phyloP scores from a whole-genome alignment of 2,888 invertebrate genomes.

The Protonemura montana region DNA sequence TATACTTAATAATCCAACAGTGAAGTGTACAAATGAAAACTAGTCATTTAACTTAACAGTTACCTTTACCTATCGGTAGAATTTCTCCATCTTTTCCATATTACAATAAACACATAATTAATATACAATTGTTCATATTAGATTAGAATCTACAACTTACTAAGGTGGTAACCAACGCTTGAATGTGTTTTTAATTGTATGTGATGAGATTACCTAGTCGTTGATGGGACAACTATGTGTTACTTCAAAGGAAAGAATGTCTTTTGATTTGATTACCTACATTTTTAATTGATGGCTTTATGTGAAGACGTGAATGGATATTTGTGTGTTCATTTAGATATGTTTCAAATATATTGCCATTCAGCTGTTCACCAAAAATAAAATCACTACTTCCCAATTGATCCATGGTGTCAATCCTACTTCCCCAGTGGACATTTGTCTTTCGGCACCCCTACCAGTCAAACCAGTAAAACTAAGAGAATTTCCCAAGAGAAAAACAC shows the following conservation, averaged over 20 bases:
- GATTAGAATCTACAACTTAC: neutral
- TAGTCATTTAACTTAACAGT: neutral
- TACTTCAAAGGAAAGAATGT: neutral
- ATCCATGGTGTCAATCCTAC: too few species aligned
- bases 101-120: neutral
- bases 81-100: conserved; percentile 12
- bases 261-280: conserved; percentile 9
- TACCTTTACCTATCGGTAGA: neutral
- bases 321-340: conserved; percentile 27
- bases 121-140: neutral
- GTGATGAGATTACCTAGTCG: neutral
- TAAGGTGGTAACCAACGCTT: neutral
- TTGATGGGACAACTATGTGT: neutral
- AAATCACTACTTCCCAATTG: too few species aligned
- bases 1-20: neutral
- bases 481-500: neutral
- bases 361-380: neutral
- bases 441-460: too few species aligned
- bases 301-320: conserved; percentile 2
- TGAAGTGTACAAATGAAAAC: neutral
- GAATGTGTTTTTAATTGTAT: conserved; percentile 1
- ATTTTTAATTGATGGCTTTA: neutral
- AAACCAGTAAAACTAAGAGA: too few species aligned
- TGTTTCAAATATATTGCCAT: conserved; percentile 30
- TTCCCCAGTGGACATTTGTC: too few species aligned